phyloP scores from a whole-genome alignment of 23 tunicate genomes.

The Aplidium turbinatum region DNA sequence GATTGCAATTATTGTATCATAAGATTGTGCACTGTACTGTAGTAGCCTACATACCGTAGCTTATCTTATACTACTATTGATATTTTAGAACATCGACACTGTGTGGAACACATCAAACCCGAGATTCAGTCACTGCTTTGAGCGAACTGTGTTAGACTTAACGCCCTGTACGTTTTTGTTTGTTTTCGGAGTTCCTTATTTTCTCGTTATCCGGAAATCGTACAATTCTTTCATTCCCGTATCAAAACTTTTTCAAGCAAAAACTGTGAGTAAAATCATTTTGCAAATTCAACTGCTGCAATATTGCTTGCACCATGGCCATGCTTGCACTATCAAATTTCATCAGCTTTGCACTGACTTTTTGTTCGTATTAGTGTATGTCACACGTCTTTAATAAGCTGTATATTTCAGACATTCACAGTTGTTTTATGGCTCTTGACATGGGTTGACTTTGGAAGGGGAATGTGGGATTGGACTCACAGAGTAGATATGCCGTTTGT shows the following conservation, averaged over 20 bases:
- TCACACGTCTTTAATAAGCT: too few relatives aligned
- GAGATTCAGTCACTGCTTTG: slow-evolving; percentile 1
- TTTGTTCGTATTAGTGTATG: too few relatives aligned
- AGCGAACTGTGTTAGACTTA: background rate
- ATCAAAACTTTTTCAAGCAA: background rate
- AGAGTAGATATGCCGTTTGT: slow-evolving; percentile 28
- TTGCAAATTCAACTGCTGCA: too few relatives aligned
- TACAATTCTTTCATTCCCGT: background rate
- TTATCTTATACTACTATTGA: too few relatives aligned
- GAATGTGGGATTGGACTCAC: slow-evolving; percentile 40
- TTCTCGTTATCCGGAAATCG: background rate
- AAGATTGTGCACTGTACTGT: too few relatives aligned
- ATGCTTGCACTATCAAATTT: too few relatives aligned
- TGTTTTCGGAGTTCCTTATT: background rate
- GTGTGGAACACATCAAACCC: slow-evolving; percentile 13
- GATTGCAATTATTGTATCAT: too few relatives aligned
- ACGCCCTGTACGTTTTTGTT: slow-evolving; percentile 4
- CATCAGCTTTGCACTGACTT: too few relatives aligned
- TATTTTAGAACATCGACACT: background rate
- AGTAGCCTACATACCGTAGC: too few relatives aligned
- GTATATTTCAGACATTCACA: slow-evolving; percentile 31
- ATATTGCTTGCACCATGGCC: too few relatives aligned
- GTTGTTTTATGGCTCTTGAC: slow-evolving; percentile 31
- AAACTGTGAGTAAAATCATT: too few relatives aligned
- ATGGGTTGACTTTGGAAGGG: slow-evolving; percentile 41